Evolutionary conservation across 1,140 invertebrate genomes (phyloP), one percentile per base, ranked within the genome.

Genomic region (Papilio helenus): DNA sequence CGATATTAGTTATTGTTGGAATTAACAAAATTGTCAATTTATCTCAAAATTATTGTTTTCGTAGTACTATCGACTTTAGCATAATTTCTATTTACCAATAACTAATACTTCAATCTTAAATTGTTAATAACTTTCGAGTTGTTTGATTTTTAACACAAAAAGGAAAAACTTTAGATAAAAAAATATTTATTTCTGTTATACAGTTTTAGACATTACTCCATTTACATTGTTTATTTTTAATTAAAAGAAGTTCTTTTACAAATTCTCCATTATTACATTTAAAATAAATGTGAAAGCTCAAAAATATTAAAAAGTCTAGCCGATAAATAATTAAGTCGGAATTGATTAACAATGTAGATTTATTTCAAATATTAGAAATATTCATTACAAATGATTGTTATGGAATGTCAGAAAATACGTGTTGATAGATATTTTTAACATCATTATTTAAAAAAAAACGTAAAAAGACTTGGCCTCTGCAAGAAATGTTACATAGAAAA

Each of bases 271-370:
- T 68, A 76, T 72, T 77, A 79, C 73, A 77, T 77, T 61, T 44
- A 72, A 77, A 79, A 76, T 61, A 79, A 73, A 71, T 77, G 71
- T 78, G 72, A 72, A 82, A 77, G 81, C 81, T 82, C 81, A 82
- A 82, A 82, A 82, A 77, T 79, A 77, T 77, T 34, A 2, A 65
- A 72, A 81, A 79, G 77, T 49, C 79, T 72, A 82, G 81, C 81
- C 72, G 44, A 72, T 81, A 81, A 72, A 29, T 77, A 61, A 72
- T 72, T 81, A 78, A 81, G 76, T 73, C 26, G 34, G 34, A 78
- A 81, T 73, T 74, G 51, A 61, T 1, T 42, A 72, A 34, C 55
- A 42, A 68, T 20, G 74, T 72, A 71, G 55, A 61, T 73, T 34
- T 58, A 51, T 76, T 20, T 29, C 2, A 77, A 20, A 51, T 51